These are phyloP conservation scores for Pipra filicauda DNA, from an alignment of 2,113 vertebrate genomes.

Conservation along the genomic window DNA sequence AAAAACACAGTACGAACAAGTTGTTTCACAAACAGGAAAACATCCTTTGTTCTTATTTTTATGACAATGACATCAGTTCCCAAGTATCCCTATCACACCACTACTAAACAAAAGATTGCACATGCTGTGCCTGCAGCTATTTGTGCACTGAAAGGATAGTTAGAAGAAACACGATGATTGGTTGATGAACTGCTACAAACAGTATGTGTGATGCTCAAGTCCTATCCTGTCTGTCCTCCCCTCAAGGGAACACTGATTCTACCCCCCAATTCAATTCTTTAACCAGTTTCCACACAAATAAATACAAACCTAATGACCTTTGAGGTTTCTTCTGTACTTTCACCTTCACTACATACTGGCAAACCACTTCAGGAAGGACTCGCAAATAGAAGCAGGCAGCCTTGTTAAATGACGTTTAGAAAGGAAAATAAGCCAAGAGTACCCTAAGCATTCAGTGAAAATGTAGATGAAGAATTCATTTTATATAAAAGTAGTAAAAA, in stretches of 20 bases:
- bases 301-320: neutral
- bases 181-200: neutral
- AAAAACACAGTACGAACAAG: neutral
- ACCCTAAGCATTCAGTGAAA: neutral
- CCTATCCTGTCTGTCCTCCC: neutral
- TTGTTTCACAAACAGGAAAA: neutral
- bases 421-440: neutral
- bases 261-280: neutral
- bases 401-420: neutral
- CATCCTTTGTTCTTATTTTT: neutral
- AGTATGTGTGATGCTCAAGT: neutral
- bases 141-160: neutral
- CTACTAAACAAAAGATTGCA: neutral
- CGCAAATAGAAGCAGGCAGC: neutral
- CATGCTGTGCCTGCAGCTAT: neutral
- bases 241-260: neutral
- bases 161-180: neutral
- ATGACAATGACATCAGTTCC: neutral
- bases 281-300: neutral
- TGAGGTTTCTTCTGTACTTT: neutral
- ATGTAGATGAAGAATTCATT: neutral
- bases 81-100: neutral
- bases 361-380: neutral
- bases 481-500: neutral
- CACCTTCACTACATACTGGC: neutral